Base-by-base conservation (phyloP, 2,797 vertebrate genomes). In the Lepidocolaptes lacrymiger region DNA sequence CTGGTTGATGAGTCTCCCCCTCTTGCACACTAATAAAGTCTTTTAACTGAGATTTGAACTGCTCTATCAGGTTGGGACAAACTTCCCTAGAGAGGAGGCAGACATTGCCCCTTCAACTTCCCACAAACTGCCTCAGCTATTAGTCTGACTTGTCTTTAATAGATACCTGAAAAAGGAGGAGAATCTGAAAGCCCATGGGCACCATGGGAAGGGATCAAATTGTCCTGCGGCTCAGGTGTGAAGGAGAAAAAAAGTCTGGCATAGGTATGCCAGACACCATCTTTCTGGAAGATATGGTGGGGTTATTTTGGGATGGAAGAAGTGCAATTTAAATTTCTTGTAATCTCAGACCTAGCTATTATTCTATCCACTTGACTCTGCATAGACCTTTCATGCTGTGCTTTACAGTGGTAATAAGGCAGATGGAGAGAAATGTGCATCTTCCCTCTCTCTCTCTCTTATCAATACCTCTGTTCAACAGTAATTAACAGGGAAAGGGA, bases 381-480 rank as follows among this genome's bases (percentile, higher is more conserved):
- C 32, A 69, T 77, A 63, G 88, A 93, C 63, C 56, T 88, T 85
- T 86, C 77, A 73, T 54, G 71, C 55, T 85, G 68, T 95, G 87
- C 51, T 46, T 89, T 86, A 55, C 22, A 76, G 59, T 56, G 27
- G 59, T 59, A 7, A 95, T 86, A 84, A 85, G 93, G 63, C 88
- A 92, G 83, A 91, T 85, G 74, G 89, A 91, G 71, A 95, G 46
- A 91, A 93, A 89, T 90, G 82, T 86, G 41, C 11, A 7, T 86
- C 58, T 64, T 93, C n/a, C n/a, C 80, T 20, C 69, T 88, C 69
- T 37, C 71, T 41, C 52, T 90, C 30, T 91, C 52, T 88, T 94
- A 95, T 91, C 88, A 94, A 86, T 94, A 95, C 37, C 52, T 90
- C 72, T 87, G 67, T 79, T 82, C 74, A 82, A 63, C 87, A 71